These are phyloP conservation scores for Cyaniris semiargus DNA, from an alignment of 2,888 invertebrate species.

Conservation along the genomic window DNA sequence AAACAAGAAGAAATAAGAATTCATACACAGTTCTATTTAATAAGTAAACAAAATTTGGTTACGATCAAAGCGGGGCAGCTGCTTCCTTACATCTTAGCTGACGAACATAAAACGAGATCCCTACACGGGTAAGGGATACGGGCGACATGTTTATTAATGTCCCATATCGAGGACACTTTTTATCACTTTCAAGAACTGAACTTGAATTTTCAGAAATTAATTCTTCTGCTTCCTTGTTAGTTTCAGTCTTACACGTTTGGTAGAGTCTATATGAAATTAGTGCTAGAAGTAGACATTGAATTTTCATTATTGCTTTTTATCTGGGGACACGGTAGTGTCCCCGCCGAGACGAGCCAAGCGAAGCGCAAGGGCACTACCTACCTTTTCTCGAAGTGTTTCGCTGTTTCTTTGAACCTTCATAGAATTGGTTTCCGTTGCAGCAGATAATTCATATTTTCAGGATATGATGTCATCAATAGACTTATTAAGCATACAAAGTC, in stretches of 20 bases:
- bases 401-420: too few species aligned
- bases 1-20: background rate
- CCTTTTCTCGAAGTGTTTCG: too few species aligned
- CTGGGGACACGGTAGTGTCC: too few species aligned
- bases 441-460: too few species aligned
- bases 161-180: slow-evolving; percentile 19
- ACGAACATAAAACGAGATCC: slow-evolving; percentile 12
- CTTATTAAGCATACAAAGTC: too few species aligned
- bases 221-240: background rate
- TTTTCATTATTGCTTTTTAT: too few species aligned
- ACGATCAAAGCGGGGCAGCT: slow-evolving; percentile 1
- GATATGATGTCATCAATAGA: too few species aligned
- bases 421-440: too few species aligned
- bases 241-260: background rate
- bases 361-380: too few species aligned
- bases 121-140: slow-evolving; percentile 18
- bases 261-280: background rate
- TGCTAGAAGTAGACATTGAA: background rate
- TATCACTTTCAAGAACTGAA: slow-evolving; percentile 8
- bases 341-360: too few species aligned
- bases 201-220: slow-evolving; percentile 14
- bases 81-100: background rate
- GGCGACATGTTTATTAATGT: slow-evolving; percentile 26
- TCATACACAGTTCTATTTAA: slow-evolving; percentile 9
- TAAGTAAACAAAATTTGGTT: slow-evolving; percentile 25